These are phyloP conservation scores for Stenodera caucasica DNA, from an alignment of 2,888 invertebrate species.

Conservation along the genomic window DNA sequence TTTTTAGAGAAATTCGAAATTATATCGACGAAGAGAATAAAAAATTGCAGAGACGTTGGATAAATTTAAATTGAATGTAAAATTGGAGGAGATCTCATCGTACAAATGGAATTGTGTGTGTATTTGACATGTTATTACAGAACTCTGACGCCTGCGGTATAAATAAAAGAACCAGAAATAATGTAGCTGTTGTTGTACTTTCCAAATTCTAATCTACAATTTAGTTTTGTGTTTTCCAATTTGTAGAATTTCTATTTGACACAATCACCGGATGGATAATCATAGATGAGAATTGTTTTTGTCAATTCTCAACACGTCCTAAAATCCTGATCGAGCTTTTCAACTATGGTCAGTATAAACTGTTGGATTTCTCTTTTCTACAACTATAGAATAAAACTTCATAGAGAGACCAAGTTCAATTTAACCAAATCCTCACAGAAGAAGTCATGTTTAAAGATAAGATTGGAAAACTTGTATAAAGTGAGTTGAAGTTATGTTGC, in stretches of 20 bases:
- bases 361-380: slow-evolving; percentile 31
- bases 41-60: background rate
- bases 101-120: slow-evolving; percentile 4
- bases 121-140: slow-evolving; percentile 7
- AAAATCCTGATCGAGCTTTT: slow-evolving; percentile 12
- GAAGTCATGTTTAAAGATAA: slow-evolving; percentile 58
- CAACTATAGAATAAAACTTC: slow-evolving; percentile 41
- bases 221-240: too few species aligned
- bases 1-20: background rate
- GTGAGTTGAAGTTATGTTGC: slow-evolving; percentile 50
- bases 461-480: slow-evolving; percentile 61
- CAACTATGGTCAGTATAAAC: slow-evolving; percentile 12
- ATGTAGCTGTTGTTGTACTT: background rate
- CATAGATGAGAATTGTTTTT: background rate
- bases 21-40: too few species aligned
- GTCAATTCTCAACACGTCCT: background rate
- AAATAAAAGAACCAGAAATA: background rate
- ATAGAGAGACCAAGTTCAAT: slow-evolving; percentile 49
- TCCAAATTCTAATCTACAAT: too few species aligned
- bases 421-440: slow-evolving; percentile 57
- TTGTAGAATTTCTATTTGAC: too few species aligned
- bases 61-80: slow-evolving; percentile 7
- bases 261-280: background rate
- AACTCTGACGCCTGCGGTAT: slow-evolving; percentile 1
- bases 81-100: background rate